Percentiles rank a stretch among this genome's conserved stretches.
These are phyloP conservation scores for Trichonephila clavata DNA, from an alignment of 1,140 invertebrate species.

Conservation along the genomic window DNA sequence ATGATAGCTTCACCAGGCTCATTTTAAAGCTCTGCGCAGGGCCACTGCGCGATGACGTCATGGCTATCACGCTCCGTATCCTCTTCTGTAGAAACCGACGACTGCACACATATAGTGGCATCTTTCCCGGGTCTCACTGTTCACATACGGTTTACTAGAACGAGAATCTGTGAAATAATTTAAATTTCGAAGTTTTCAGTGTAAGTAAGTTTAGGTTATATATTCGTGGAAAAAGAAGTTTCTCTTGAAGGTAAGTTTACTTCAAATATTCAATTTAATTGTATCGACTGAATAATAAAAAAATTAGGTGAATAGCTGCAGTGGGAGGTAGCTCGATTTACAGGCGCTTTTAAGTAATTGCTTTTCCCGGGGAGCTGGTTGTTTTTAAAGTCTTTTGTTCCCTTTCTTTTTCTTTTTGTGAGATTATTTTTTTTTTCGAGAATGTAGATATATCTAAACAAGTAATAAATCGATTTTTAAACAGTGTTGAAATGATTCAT, in stretches of 20 bases:
- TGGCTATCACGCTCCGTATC: constrained; percentile 39
- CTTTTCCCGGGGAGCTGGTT: constrained; percentile 1
- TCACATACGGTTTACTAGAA: background rate
- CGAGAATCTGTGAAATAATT: background rate
- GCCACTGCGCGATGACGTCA: constrained; percentile 13
- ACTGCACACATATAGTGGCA: background rate
- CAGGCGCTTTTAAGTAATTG: constrained; percentile 1
- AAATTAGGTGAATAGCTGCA: background rate
- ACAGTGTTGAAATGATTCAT: too few relatives aligned
- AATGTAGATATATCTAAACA: background rate
- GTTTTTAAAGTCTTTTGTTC: background rate
- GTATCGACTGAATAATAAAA: background rate
- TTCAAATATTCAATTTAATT: background rate
- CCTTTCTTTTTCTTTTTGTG: background rate
- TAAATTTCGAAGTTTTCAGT: background rate
- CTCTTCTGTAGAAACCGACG: background rate
- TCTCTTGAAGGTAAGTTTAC: background rate
- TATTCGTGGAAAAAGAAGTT: background rate
- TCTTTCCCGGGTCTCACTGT: background rate
- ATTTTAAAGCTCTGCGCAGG: background rate
- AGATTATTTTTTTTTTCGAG: background rate
- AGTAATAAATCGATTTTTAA: too few relatives aligned
- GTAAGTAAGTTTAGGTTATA: background rate
- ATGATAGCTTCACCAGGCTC: background rate
- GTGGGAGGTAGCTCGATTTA: background rate